Evolutionary conservation across 30 jellyfish, hydroid and myxozoan genomes (phyloP).

Genomic region (Cassiopea xamachana): DNA sequence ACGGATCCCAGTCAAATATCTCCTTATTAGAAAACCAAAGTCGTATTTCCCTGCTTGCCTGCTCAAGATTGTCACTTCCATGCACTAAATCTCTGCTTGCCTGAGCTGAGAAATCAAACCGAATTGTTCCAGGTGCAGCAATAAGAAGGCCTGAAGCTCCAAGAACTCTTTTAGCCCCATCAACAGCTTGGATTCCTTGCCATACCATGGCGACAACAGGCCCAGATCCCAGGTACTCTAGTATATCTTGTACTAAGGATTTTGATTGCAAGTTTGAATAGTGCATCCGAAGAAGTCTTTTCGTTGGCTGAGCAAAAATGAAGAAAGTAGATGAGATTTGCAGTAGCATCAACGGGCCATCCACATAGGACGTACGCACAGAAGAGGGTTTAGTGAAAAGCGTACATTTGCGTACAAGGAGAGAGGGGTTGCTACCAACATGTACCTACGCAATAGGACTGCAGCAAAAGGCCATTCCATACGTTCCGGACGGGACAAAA

Average conservation of each 20-base stretch:
- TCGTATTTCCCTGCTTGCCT: conserved; percentile 13
- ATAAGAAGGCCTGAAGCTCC: conserved; percentile 6
- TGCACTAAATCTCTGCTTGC: conserved; percentile 22
- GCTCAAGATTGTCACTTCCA: background rate
- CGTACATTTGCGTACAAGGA: no score
- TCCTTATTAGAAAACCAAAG: conserved; percentile 30
- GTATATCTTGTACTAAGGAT: conserved; percentile 67
- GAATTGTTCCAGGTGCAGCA: conserved; percentile 40
- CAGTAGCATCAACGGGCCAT: no score
- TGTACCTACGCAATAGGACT: no score
- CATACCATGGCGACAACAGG: conserved; percentile 91
- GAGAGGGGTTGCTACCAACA: no score
- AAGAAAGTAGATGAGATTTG: no score
- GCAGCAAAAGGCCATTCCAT: no score
- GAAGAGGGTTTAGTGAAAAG: no score
- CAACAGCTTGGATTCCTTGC: conserved; percentile 10
- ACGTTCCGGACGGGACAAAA: no score
- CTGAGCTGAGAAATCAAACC: conserved; percentile 15
- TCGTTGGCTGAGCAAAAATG: conserved; percentile 25
- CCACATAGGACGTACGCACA: no score
- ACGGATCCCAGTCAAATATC: conserved; percentile 9
- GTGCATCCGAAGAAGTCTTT: conserved; percentile 43
- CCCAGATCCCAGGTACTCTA: conserved; percentile 73
- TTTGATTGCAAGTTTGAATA: conserved; percentile 58
- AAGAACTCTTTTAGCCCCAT: conserved; percentile 21